phyloP scores from a whole-genome alignment of 2,113 vertebrate species.

The Platysteira castanea region DNA sequence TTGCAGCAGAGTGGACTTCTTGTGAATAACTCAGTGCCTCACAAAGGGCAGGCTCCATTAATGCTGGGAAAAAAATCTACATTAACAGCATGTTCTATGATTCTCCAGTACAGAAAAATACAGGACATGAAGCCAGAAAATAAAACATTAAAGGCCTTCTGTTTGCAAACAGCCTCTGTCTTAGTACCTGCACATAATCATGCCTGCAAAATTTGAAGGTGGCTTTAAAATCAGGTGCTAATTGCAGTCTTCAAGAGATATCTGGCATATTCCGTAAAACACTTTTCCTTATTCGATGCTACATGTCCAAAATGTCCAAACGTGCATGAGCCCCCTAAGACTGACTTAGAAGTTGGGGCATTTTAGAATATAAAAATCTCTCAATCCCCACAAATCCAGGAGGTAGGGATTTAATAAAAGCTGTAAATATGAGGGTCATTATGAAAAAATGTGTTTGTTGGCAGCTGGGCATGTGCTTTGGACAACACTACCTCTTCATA shows the following conservation, averaged over 20 bases:
- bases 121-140: neutral
- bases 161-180: neutral
- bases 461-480: neutral
- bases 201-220: neutral
- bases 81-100: neutral
- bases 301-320: neutral
- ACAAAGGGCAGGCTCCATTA: neutral
- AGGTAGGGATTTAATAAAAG: neutral
- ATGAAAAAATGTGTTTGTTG: neutral
- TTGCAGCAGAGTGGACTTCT: neutral
- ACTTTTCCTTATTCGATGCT: neutral
- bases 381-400: neutral
- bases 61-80: neutral
- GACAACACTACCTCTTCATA: neutral
- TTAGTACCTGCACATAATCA: neutral
- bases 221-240: neutral
- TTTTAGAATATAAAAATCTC: neutral
- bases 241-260: neutral
- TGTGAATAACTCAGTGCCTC: neutral
- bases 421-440: neutral
- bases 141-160: neutral
- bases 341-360: neutral
- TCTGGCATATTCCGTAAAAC: neutral
- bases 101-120: neutral
- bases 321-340: neutral